Evolutionary conservation across 2,888 invertebrate genomes (phyloP).

Genomic region (Pomacea canaliculata): DNA sequence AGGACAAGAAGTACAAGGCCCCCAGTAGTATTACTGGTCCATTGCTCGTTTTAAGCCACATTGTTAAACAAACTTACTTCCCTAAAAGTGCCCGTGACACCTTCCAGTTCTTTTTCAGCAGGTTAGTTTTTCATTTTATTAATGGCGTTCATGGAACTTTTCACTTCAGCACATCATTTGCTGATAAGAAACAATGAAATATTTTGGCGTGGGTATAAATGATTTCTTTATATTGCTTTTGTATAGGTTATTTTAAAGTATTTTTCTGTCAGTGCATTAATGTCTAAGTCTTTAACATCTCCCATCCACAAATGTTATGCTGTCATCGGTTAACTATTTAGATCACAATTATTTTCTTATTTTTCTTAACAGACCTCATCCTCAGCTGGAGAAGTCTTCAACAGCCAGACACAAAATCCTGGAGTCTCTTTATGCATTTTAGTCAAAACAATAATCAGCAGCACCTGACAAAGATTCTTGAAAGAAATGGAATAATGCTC

Average conservation of each 20-base stretch:
- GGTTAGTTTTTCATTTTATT: constrained; percentile 43
- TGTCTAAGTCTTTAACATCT: no score
- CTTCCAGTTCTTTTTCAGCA: constrained; percentile 72
- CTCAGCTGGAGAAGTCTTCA: constrained; percentile 46
- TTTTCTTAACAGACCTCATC: constrained; percentile 56
- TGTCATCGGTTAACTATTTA: no score
- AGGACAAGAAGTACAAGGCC: constrained; percentile 77
- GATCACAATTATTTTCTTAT: not conserved
- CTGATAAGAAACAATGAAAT: not conserved
- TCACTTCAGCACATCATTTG: not conserved
- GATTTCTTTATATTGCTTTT: no score
- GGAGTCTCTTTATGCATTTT: constrained; percentile 54
- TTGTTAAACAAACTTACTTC: constrained; percentile 74
- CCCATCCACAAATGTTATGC: no score
- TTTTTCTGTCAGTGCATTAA: no score
- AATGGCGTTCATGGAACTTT: no score
- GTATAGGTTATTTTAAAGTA: no score
- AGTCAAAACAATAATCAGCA: not conserved
- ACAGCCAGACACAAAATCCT: constrained; percentile 52
- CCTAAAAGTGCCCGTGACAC: constrained; percentile 72
- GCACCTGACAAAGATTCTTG: no score
- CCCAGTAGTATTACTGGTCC: constrained; percentile 78
- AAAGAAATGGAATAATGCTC: no score
- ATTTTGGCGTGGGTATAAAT: no score
- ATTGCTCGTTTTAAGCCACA: constrained; percentile 74